phyloP scores from a whole-genome alignment of 2,113 vertebrate genomes.

The Lampris incognitus region DNA sequence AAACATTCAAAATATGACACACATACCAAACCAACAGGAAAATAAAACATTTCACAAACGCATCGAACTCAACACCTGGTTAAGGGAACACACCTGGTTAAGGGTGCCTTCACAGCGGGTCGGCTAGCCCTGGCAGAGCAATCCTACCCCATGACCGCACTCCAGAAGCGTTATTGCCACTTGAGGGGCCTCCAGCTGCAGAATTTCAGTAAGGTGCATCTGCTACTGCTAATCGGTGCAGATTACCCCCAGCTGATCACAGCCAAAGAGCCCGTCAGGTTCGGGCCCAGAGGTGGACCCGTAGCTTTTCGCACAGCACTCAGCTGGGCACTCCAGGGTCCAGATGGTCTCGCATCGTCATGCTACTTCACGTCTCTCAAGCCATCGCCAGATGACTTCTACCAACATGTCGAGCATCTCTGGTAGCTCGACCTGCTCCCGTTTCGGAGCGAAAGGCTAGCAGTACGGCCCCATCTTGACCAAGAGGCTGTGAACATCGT shows the following conservation, averaged over 20 bases:
- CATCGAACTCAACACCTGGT: no score
- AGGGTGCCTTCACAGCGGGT: neutral
- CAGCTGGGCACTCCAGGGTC: slow-evolving; percentile 1
- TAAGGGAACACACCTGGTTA: neutral
- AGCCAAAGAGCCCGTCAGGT: neutral
- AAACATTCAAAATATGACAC: no score
- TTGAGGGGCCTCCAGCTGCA: neutral
- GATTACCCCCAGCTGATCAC: slow-evolving; percentile 10
- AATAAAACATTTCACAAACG: no score
- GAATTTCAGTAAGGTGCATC: slow-evolving; percentile 9
- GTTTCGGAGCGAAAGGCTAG: neutral
- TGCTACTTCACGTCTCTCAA: neutral
- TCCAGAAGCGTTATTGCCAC: slow-evolving; percentile 1
- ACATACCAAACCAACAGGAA: no score
- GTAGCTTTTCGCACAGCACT: neutral
- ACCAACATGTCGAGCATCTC: neutral
- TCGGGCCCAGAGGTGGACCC: neutral
- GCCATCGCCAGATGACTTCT: no score
- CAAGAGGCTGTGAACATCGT: slow-evolving; percentile 1
- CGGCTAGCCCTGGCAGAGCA: no score
- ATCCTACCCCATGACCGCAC: neutral
- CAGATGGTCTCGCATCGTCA: no score
- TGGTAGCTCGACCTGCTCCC: slow-evolving; percentile 5
- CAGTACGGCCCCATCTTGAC: neutral
- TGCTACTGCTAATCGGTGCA: slow-evolving; percentile 12